These are phyloP conservation scores for Brachyistius frenatus DNA, from an alignment of 2,113 vertebrate genomes.

Conservation along the genomic window DNA sequence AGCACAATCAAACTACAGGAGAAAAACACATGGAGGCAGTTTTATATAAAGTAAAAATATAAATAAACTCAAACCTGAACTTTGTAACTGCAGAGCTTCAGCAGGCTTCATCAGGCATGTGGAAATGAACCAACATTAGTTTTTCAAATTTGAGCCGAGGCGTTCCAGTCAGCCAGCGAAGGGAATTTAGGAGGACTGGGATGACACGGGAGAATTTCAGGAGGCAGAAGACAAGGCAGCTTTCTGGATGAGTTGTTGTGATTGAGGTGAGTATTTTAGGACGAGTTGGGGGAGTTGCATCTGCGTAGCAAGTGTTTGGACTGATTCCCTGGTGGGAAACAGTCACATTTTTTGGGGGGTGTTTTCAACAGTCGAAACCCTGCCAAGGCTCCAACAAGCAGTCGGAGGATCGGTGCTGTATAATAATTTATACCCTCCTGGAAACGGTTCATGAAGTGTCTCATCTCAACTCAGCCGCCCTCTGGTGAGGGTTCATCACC, in stretches of 20 bases:
- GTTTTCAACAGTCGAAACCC: constrained; percentile 30
- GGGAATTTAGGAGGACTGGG: not conserved
- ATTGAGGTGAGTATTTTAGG: constrained; percentile 40
- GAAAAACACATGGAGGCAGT: too few species aligned
- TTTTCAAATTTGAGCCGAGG: constrained; percentile 15
- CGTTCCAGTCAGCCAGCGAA: not conserved
- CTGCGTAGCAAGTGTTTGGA: not conserved
- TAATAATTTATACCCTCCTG: constrained; percentile 33
- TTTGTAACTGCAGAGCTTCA: not conserved
- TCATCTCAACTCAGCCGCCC: constrained; percentile 28
- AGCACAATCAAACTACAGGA: too few species aligned
- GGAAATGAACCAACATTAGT: constrained; percentile 18
- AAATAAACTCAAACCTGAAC: constrained; percentile 8
- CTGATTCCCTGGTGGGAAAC: constrained; percentile 18
- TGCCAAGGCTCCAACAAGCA: constrained; percentile 7
- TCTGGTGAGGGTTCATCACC: constrained; percentile 50
- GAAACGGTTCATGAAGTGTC: constrained; percentile 35
- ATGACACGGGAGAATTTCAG: constrained; percentile 2
- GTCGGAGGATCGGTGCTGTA: constrained; percentile 16
- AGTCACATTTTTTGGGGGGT: not conserved
- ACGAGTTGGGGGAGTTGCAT: constrained; percentile 25
- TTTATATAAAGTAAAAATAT: too few species aligned
- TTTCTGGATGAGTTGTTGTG: constrained; percentile 50
- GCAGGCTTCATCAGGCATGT: not conserved
- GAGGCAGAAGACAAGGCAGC: constrained; percentile 12